Conservation (phyloP, 1,140 invertebrate species). For the Drosophila chauvacae region DNA sequence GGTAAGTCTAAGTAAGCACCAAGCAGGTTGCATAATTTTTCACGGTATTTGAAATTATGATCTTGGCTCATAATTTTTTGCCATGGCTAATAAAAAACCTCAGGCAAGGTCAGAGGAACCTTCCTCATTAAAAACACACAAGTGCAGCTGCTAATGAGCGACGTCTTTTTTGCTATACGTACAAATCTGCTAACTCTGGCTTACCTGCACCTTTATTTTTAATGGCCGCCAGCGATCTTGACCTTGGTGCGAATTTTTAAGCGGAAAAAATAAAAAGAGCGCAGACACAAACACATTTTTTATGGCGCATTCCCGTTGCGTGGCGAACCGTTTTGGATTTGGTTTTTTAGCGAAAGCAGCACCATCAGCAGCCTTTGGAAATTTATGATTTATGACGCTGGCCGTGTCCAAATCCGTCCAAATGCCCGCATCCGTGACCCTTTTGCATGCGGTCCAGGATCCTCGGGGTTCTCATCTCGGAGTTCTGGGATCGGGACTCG, state of each 20-base stretch:
- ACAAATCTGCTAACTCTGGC: constrained; percentile 5
- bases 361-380: constrained; percentile 51
- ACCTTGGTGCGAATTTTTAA: constrained; percentile 75
- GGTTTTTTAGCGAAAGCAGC: constrained; percentile 68
- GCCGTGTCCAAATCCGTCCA: constrained; percentile 50
- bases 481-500: constrained; percentile 13
- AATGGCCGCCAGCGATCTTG: constrained; percentile 63
- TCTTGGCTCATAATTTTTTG: constrained; percentile 55
- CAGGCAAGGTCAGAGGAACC: constrained; percentile 47
- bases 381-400: constrained; percentile 81
- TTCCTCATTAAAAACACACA: constrained; percentile 67
- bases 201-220: constrained; percentile 60
- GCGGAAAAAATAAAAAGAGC: constrained; percentile 55
- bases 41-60: constrained; percentile 46
- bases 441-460: constrained; percentile 68
- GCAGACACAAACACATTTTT: constrained; percentile 56
- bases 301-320: constrained; percentile 69
- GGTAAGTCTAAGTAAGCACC: constrained; percentile 15
- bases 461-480: constrained; percentile 26
- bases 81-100: constrained; percentile 49
- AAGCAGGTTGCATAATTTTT: constrained; percentile 57
- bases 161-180: constrained; percentile 4
- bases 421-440: constrained; percentile 62
- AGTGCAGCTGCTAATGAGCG: constrained; percentile 64
- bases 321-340: constrained; percentile 73